Conservation (phyloP, 1,140 invertebrate genomes). For the Ladona fulva region DNA sequence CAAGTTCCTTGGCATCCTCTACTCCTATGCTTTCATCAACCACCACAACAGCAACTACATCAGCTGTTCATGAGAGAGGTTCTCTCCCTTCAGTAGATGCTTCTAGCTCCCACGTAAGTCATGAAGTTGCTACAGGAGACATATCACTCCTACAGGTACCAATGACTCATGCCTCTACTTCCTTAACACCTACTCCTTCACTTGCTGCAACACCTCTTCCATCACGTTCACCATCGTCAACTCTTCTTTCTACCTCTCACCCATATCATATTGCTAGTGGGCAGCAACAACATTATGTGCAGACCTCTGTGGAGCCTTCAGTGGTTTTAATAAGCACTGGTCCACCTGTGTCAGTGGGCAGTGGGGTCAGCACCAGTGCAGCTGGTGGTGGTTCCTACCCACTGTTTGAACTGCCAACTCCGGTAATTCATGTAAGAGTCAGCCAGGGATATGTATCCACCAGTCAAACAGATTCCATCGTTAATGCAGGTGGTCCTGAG, state of each 20-base stretch:
- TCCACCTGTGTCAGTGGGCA: neutral
- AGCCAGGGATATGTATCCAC: neutral
- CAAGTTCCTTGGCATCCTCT: neutral
- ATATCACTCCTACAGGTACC: neutral
- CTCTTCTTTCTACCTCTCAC: neutral
- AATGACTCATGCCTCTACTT: neutral
- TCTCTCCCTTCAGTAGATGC: neutral
- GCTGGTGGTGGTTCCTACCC: neutral
- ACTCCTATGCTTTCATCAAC: neutral
- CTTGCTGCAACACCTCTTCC: neutral
- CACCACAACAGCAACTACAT: neutral
- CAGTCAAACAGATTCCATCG: neutral
- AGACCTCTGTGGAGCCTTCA: neutral
- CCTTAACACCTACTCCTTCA: neutral
- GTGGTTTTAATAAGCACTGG: neutral
- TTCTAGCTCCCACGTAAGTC: slow-evolving; percentile 3
- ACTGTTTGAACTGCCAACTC: neutral
- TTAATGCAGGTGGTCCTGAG: neutral
- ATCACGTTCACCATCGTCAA: neutral
- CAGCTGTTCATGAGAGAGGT: neutral
- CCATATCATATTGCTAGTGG: neutral
- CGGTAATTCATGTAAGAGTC: neutral
- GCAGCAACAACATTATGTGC: neutral
- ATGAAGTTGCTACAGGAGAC: neutral
- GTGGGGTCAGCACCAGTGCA: neutral